These are phyloP conservation scores for Liposcelis brunnea DNA, from an alignment of 2,888 invertebrate species.

Conservation along the genomic window DNA sequence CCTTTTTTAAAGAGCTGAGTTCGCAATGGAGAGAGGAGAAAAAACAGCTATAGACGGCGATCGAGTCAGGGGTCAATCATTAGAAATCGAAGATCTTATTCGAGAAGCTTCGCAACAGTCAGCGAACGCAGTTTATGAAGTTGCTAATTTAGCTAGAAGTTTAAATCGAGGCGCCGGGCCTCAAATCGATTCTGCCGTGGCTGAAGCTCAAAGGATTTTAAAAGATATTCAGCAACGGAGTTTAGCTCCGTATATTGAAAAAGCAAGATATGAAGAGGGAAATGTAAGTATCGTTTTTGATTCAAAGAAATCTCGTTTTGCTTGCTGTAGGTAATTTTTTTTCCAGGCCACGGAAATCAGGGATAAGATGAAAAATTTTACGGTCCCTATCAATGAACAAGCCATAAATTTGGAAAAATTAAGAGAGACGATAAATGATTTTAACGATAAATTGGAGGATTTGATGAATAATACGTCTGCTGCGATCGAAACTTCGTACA, in stretches of 20 bases:
- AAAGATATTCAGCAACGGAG: slow-evolving; percentile 24
- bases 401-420: slow-evolving; percentile 36
- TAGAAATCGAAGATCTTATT: slow-evolving; percentile 28
- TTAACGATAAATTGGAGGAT: slow-evolving; percentile 53
- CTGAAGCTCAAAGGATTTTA: slow-evolving; percentile 42
- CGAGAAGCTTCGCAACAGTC: slow-evolving; percentile 37
- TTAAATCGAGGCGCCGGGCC: slow-evolving; percentile 54
- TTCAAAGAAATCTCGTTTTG: background rate
- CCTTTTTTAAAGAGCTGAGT: slow-evolving; percentile 16
- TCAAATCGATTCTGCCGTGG: slow-evolving; percentile 61
- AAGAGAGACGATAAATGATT: slow-evolving; percentile 38
- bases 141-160: slow-evolving; percentile 52
- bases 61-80: slow-evolving; percentile 20
- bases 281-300: background rate
- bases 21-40: slow-evolving; percentile 19
- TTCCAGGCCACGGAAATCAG: slow-evolving; percentile 41
- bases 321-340: background rate
- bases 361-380: slow-evolving; percentile 46
- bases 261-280: slow-evolving; percentile 15
- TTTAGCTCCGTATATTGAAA: slow-evolving; percentile 22
- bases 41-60: slow-evolving; percentile 20
- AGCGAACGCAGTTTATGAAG: slow-evolving; percentile 47
- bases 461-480: slow-evolving; percentile 46
- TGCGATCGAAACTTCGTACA: slow-evolving; percentile 23
- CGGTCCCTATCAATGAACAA: slow-evolving; percentile 46